phyloP scores from a whole-genome alignment of 64 coral and sea anemone genomes.

The Stichodactyla helianthus region DNA sequence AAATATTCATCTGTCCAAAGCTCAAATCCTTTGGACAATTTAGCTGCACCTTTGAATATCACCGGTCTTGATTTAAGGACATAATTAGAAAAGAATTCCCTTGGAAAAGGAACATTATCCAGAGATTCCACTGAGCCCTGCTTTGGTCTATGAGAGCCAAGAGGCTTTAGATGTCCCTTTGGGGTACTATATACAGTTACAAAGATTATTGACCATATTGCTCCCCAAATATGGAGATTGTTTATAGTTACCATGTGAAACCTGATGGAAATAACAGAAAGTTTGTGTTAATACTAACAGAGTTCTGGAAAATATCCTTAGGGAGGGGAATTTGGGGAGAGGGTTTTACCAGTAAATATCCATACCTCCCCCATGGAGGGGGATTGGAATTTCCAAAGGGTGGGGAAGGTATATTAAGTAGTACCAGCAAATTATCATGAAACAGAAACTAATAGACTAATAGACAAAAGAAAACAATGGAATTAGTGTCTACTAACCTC shows the following conservation, averaged over 20 bases:
- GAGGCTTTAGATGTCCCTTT: conserved; percentile 60
- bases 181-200: conserved; percentile 24
- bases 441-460: no score
- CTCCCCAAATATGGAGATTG: not conserved
- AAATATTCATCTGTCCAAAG: conserved; percentile 83
- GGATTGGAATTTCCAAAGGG: no score
- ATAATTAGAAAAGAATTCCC: conserved; percentile 59
- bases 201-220: not conserved
- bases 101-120: conserved; percentile 41
- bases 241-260: not conserved
- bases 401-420: no score
- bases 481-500: no score
- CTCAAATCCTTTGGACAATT: conserved; percentile 58
- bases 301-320: no score
- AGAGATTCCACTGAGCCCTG: conserved; percentile 50
- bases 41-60: conserved; percentile 81
- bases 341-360: no score
- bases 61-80: conserved; percentile 50
- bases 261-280: not conserved
- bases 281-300: not conserved
- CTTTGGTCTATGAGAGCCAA: conserved; percentile 67
- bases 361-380: no score
- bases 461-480: no score
- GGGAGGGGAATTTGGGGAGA: no score
- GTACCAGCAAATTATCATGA: no score